These are phyloP conservation scores for Phalacrocorax pelagicus DNA, from an alignment of 2,113 vertebrate genomes.

Conservation along the genomic window DNA sequence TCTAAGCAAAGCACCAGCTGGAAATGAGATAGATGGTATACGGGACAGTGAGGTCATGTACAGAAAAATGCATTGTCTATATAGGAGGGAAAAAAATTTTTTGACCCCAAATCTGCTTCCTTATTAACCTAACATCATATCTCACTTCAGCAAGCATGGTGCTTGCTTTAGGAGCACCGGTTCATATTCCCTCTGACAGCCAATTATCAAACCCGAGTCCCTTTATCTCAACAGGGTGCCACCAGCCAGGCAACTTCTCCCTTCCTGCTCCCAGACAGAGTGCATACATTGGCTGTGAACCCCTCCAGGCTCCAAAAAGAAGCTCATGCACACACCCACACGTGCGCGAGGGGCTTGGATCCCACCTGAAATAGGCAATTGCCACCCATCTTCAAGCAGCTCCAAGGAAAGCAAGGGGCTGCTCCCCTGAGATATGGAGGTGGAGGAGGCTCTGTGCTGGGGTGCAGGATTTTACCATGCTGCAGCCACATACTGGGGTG, in stretches of 20 bases:
- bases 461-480: neutral
- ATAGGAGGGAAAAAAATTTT: neutral
- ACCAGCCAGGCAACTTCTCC: neutral
- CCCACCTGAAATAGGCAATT: neutral
- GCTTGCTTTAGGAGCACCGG: neutral
- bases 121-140: neutral
- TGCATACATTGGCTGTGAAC: neutral
- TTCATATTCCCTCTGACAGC: neutral
- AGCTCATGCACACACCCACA: neutral
- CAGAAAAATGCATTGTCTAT: neutral
- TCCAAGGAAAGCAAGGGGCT: neutral
- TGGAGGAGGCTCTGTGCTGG: neutral
- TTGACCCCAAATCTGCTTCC: neutral
- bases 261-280: neutral
- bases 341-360: no score
- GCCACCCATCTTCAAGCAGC: fast-evolving
- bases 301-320: fast-evolving
- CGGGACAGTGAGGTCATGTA: neutral
- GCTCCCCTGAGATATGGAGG: fast-evolving
- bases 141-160: neutral
- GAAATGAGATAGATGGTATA: neutral
- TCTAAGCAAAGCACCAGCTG: neutral
- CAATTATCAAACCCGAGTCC: neutral
- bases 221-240: neutral
- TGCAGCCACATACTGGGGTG: neutral